Base-by-base conservation (phyloP, 2,888 invertebrate genomes). In the Cabera pusaria region DNA sequence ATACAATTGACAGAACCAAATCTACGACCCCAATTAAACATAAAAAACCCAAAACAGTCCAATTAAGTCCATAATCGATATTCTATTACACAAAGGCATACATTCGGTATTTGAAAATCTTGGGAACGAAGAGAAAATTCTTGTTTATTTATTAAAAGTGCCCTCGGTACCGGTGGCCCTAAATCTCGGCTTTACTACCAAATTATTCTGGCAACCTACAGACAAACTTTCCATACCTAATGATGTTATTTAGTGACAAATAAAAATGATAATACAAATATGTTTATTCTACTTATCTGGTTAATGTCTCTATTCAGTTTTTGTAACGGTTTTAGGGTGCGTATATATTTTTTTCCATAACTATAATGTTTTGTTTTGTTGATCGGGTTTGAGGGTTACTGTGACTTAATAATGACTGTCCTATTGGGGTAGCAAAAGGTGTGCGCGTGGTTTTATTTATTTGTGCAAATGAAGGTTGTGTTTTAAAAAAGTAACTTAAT, bases 221-320 rank as follows among this genome's bases (percentile, higher is more conserved):
- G 38, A 7, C 12, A 7, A 23, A 32, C 38, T 32, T 38, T 38
- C 38, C 38, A 27, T 32, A 26, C 31, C 12, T 32, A 39, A 39
- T 39, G 32, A 32, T 10, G 32, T 39, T 32, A 31, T 39, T 39
- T 39, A 39, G 32, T 39, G 32, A 12, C 8, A 8, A 27, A 39
- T 32, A 39, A 27, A 38, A 21, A 39, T 39, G 27, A 32, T 39
- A 39, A 32, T 38, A 32, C 31, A 32, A 26, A 38, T 39, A 32
- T 26, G 31, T 38, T 26, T 38, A 26, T 39, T 39, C 22, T 39
- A 39, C 26, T 27, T 39, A 39, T 10, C 25, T 22, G 3, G 14
- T 12, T 39, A 39, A 39, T 39, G 38, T 32, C 38, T 39, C 32
- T 39, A 39, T 39, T 32, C 10, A 19, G 38, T 6, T 32, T 38